A percentile compares a stretch with the other conserved stretches of the same genome.
Evolutionary conservation across 2,797 vertebrate genomes (phyloP).

Genomic region (Labeo calbasu): DNA sequence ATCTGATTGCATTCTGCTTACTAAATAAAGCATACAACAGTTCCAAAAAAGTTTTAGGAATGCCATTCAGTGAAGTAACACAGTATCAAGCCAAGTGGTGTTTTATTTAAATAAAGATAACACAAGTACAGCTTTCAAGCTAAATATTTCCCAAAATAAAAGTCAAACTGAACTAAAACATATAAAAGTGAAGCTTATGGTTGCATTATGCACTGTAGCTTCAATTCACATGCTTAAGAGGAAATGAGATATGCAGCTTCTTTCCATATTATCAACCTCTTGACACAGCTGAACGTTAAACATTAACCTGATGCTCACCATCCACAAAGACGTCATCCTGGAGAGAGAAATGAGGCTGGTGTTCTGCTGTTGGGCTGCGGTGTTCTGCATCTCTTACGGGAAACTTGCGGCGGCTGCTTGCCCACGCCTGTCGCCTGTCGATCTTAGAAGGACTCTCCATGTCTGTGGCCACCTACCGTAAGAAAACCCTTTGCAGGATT

Average conservation of each 20-base stretch:
- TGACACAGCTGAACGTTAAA: slow-evolving; percentile 4
- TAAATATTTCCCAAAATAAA: background rate
- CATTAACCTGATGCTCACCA: slow-evolving; percentile 62
- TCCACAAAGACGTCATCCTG: slow-evolving; percentile 74
- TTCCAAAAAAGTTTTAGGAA: background rate
- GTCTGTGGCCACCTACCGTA: background rate
- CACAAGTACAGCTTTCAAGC: background rate
- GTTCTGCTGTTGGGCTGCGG: background rate
- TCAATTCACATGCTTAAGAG: background rate
- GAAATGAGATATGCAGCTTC: slow-evolving; percentile 26
- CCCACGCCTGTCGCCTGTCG: slow-evolving; percentile 83
- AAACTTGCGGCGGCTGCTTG: slow-evolving; percentile 77
- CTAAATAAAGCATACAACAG: background rate
- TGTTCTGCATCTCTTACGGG: slow-evolving; percentile 69
- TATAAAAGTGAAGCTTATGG: background rate
- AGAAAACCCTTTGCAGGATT: background rate
- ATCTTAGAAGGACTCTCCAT: slow-evolving; percentile 80
- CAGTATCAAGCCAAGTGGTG: background rate
- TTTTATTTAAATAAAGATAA: background rate
- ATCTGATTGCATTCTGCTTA: background rate
- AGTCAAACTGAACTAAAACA: background rate
- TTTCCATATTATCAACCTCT: slow-evolving; percentile 7
- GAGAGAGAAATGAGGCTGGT: slow-evolving; percentile 21
- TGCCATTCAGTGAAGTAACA: too few relatives aligned
- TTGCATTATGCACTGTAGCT: background rate